Evolutionary conservation across 2,113 vertebrate species (phyloP), one percentile per base, ranked within the genome.

Genomic region (Lepus europaeus): DNA sequence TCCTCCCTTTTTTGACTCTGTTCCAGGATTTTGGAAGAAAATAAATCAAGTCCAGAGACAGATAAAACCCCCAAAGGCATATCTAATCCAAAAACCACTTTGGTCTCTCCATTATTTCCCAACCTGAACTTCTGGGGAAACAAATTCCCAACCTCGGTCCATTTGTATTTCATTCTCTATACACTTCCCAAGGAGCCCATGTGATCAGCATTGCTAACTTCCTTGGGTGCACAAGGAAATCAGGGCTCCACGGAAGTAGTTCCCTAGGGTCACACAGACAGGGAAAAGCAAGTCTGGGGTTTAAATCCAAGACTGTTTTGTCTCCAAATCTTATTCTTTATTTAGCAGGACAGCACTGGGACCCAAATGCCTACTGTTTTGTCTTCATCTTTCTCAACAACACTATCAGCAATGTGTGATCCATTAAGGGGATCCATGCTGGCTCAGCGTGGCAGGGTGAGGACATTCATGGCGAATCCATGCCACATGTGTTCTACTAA

Each of bases 41-140:
- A 63, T 31, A 53, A 45, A 72, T 89, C 87, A 86, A 77, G 53
- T 82, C 31, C 59, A 76, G 72, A 89, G 80, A 79, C 63, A 70
- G 68, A 74, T n/a, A 61, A 89, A 90, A 74, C 51, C 63, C 89
- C 69, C 89, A 22, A n/a, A 88, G 84, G 87, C 87, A 79, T 59
- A 87, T 70, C 68, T 85, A 70, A 87, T 84, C 76, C 73, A 39
- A 23, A 84, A 93, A 81, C 33, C 51, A 91, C 77, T 78, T 70
- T 2, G 77, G 68, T 91, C 69, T 70, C 82, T 61, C 89, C 91
- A 83, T 93, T 91, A 31, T 59, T 33, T 96, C 27, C 36, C 0
- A 0, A 69, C 33, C 73, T 49, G 76, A 61, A 72, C 77, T 91
- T 31, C 77, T 77, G 82, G 64, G 11, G 87, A 91, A 85, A 33